Percentiles rank a stretch among this genome's conserved stretches.
Conservation (phyloP, 2,113 vertebrate species). For the Macaca fascicularis region T2T-MFA8v1.1 NC_088378.1:147613001-147613500, state of each 20-base stretch:
- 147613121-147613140: too few species aligned
- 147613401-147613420: not conserved
- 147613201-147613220: too few species aligned
- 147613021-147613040: too few species aligned
- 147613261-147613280: not conserved
- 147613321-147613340: not conserved
- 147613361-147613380: fast-evolving
- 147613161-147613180: too few species aligned
- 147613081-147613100: too few species aligned
- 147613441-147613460: not conserved
- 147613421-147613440: not conserved
- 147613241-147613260: not conserved
- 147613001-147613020: too few species aligned
- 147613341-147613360: not conserved
- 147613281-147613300: not conserved
- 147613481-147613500: not conserved
- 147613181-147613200: too few species aligned
- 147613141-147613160: too few species aligned
- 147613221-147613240: not conserved
- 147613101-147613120: too few species aligned
- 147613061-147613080: too few species aligned
- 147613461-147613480: not conserved
- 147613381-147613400: not conserved
- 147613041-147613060: too few species aligned
- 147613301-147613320: not conserved